Percentiles rank a stretch among this genome's conserved stretches.
Conservation (phyloP, 2,113 vertebrate genomes). For the Casuarius casuarius region DNA sequence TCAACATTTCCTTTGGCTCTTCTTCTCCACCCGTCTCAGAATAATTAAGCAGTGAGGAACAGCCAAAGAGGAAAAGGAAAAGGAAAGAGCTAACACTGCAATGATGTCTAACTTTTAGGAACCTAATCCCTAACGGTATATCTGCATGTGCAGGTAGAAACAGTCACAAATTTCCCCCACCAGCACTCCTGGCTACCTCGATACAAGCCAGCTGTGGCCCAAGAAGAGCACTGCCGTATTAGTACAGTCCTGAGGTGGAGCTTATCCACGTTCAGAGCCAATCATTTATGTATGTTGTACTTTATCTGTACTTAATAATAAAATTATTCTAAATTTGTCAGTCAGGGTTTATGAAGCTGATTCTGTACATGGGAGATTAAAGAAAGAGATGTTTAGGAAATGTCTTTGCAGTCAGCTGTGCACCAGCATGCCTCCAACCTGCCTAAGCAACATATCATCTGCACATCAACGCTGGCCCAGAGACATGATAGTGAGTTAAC, state of each 20-base stretch:
- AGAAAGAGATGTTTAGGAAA: background rate
- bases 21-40: background rate
- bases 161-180: rapidly evolving
- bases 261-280: background rate
- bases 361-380: background rate
- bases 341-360: background rate
- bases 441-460: background rate
- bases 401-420: background rate
- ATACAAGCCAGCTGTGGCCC: background rate
- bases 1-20: background rate
- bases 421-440: background rate
- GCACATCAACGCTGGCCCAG: rapidly evolving
- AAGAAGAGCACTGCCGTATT: background rate
- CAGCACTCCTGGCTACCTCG: background rate
- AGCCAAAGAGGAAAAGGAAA: background rate
- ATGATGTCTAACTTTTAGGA: background rate
- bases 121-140: background rate
- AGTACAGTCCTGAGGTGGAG: background rate
- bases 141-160: background rate
- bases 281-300: background rate
- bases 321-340: background rate
- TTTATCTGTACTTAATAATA: background rate
- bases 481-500: background rate
- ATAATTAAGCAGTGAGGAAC: background rate
- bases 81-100: background rate